phyloP scores from a whole-genome alignment of 2,797 vertebrate species.

The Cirrhinus mrigala region DNA sequence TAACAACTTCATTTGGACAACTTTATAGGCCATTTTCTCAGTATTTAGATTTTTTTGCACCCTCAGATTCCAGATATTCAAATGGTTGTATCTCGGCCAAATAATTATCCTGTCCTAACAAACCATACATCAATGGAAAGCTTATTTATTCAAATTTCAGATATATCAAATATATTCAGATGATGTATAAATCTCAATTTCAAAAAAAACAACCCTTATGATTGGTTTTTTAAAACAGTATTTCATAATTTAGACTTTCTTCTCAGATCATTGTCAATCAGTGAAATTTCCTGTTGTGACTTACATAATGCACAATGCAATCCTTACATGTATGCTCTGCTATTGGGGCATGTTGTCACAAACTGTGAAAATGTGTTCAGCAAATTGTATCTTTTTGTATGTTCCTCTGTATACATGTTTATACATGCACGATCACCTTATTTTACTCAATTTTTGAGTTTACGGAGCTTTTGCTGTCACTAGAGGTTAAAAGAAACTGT shows the following conservation, averaged over 20 bases:
- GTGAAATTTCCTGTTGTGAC: neutral
- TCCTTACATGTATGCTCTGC: neutral
- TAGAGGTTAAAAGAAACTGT: neutral
- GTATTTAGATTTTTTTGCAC: too few species aligned
- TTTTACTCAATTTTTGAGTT: neutral
- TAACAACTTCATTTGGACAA: too few species aligned
- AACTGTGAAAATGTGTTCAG: neutral
- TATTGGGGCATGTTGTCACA: neutral
- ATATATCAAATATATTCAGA: too few species aligned
- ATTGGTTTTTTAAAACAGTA: neutral
- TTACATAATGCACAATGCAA: neutral
- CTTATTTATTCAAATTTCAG: too few species aligned
- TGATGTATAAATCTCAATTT: too few species aligned
- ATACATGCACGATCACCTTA: neutral
- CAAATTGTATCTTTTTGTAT: neutral
- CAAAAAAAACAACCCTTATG: too few species aligned
- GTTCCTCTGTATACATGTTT: too few species aligned
- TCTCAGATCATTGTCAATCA: neutral
- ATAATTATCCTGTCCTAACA: too few species aligned
- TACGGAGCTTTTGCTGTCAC: neutral
- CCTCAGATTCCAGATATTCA: too few species aligned
- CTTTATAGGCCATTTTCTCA: too few species aligned
- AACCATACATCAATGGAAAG: too few species aligned
- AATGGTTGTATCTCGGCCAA: too few species aligned
- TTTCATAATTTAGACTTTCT: neutral